Base-by-base conservation (phyloP, 2,888 invertebrate genomes). In the Enoplolaimus lenunculus region DNA sequence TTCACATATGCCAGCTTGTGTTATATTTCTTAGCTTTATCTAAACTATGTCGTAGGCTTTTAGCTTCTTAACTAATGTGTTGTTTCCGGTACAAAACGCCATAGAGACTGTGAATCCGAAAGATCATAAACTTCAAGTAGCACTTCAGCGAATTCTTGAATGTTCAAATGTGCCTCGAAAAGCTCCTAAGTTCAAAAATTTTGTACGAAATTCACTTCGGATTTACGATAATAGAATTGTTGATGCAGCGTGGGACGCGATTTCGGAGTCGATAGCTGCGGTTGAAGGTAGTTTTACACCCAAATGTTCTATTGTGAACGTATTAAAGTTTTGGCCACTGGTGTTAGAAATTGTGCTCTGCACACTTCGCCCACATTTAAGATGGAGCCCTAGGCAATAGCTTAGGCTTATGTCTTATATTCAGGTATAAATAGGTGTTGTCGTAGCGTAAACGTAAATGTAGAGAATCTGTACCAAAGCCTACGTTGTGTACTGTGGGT, bases 41-140 rank as follows among this genome's bases (percentile, higher is more conserved):
- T 57, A 57, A 57, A 21, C 26, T 26, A 21, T 21, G 21, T 21
- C 21, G 21, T 57, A 21, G 26, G 26, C 57, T 57, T 26, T 57
- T 57, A 21, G 21, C 26, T 26, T 57, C 26, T 57, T 26, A 21
- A 57, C 26, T 21, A 21, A 21, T 57, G 57, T 57, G 26, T 57
- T 62, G 28, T 62, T 62, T 26, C 31, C 28, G 64, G 64, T 81
- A 21, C 73, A 75, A 65, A 60, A 73, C 31, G 80, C 80, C 35
- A 78, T 78, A 68, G 74, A 75, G 13, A 70, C 70, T 60, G 29
- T 26, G n/a, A 57, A 71, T 45, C 30, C 67, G 28, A 64, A 62
- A 28, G 69, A 74, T 35, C 65, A 67, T 34, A 67, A 59, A 33
- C 59, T 74, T 1, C 64, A 57, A 26, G 35, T 57, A 1, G 34